Conservation (phyloP, 2,888 invertebrate species). For the Acanthosepion lycidas region DNA sequence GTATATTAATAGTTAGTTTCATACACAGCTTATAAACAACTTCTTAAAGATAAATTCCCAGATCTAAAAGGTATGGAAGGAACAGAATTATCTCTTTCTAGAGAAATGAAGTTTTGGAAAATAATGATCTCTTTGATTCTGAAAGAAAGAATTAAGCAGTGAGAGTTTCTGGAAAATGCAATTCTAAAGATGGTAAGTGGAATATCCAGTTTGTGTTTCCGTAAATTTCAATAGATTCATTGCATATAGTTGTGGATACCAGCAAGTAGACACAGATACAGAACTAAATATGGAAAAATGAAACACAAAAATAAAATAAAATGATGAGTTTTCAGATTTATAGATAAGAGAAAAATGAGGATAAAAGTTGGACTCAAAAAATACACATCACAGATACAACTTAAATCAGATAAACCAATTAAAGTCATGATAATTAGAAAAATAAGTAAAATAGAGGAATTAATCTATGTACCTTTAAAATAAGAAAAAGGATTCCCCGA, state of each 20-base stretch:
- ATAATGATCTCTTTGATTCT: conserved; percentile 33
- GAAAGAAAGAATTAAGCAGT: neutral
- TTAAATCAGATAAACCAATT: too few relatives aligned
- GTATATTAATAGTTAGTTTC: neutral
- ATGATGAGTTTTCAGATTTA: too few relatives aligned
- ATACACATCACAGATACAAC: too few relatives aligned
- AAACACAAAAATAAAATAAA: too few relatives aligned
- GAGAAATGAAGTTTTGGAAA: neutral
- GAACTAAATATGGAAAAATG: neutral
- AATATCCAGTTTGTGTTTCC: conserved; percentile 5
- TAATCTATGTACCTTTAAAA: too few relatives aligned
- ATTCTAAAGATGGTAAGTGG: conserved; percentile 23
- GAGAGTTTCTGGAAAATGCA: neutral
- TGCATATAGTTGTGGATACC: neutral
- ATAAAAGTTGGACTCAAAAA: too few relatives aligned
- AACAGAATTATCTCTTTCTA: neutral
- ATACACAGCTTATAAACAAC: neutral
- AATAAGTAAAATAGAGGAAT: too few relatives aligned
- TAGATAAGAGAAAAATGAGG: too few relatives aligned
- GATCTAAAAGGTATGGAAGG: neutral
- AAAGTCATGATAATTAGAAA: too few relatives aligned
- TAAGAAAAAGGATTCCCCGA: too few relatives aligned
- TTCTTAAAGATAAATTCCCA: conserved; percentile 11
- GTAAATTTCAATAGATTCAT: neutral
- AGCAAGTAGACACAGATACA: neutral